phyloP scores from a whole-genome alignment of 2,797 vertebrate species.

The Somateria mollissima region DNA sequence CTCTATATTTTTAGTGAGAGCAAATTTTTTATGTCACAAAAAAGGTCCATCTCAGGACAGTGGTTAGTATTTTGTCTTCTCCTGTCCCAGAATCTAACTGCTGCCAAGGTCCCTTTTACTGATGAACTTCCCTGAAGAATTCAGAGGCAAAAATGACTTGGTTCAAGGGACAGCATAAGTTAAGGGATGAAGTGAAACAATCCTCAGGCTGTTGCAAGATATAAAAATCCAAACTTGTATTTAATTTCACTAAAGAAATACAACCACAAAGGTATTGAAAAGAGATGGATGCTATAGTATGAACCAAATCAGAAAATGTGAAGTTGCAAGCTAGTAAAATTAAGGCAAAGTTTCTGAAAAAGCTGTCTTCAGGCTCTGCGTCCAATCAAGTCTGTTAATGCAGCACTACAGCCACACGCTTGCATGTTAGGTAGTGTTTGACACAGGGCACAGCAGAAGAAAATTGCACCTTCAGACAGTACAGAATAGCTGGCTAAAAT shows the following conservation, averaged over 20 bases:
- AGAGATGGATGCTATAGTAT: not conserved
- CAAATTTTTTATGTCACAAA: not conserved
- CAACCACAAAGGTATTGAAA: not conserved
- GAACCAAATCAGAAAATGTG: not conserved
- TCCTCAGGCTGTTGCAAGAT: not conserved
- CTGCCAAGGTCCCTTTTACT: not conserved
- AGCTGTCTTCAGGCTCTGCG: rapidly evolving
- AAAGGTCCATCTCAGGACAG: not conserved
- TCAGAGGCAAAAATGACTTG: not conserved
- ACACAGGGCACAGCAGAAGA: not conserved
- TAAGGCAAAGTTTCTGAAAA: not conserved
- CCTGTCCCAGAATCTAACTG: not conserved
- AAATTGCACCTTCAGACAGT: not conserved
- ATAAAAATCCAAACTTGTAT: not conserved
- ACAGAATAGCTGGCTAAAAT: not conserved
- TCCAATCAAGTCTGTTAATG: not conserved
- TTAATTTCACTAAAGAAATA: not conserved
- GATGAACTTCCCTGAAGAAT: not conserved
- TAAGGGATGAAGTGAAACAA: too few relatives aligned
- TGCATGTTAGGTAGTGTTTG: not conserved
- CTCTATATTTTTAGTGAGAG: not conserved
- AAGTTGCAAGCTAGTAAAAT: not conserved
- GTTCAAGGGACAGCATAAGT: not conserved
- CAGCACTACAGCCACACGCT: not conserved
- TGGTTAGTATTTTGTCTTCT: not conserved